phyloP scores from a whole-genome alignment of 2,888 invertebrate genomes.

The Linnaemya tessellans region DNA sequence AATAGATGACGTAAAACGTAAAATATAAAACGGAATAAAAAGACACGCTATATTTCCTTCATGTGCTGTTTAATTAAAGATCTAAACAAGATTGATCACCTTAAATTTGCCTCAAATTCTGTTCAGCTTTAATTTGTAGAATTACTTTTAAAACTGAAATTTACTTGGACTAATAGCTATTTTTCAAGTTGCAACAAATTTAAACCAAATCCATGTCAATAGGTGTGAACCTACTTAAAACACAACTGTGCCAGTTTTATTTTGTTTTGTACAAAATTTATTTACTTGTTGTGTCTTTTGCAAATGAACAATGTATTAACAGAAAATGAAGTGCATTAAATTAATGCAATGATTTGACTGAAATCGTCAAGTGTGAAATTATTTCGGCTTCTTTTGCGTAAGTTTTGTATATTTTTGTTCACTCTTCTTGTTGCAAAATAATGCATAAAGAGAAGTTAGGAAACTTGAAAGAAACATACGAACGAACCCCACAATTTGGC shows the following conservation, averaged over 20 bases:
- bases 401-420: conserved; percentile 45
- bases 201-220: conserved; percentile 41
- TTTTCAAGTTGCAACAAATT: background rate
- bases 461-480: conserved; percentile 9
- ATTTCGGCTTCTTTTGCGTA: conserved; percentile 69
- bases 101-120: background rate
- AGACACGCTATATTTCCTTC: background rate
- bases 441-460: conserved; percentile 25
- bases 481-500: conserved; percentile 44
- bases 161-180: background rate
- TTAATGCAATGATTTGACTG: conserved; percentile 70
- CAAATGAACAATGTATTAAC: conserved; percentile 23
- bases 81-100: background rate
- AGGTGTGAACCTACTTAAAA: conserved; percentile 11
- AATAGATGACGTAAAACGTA: conserved; percentile 25
- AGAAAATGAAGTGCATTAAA: conserved; percentile 64
- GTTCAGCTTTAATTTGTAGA: background rate
- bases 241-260: conserved; percentile 33
- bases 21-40: background rate
- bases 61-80: background rate
- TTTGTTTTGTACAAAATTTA: conserved; percentile 13
- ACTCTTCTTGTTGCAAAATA: conserved; percentile 17
- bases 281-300: conserved; percentile 2
- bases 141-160: background rate
- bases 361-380: conserved; percentile 73